phyloP scores from a whole-genome alignment of 2,797 vertebrate genomes.

The Pyrocephalus nanus region DNA sequence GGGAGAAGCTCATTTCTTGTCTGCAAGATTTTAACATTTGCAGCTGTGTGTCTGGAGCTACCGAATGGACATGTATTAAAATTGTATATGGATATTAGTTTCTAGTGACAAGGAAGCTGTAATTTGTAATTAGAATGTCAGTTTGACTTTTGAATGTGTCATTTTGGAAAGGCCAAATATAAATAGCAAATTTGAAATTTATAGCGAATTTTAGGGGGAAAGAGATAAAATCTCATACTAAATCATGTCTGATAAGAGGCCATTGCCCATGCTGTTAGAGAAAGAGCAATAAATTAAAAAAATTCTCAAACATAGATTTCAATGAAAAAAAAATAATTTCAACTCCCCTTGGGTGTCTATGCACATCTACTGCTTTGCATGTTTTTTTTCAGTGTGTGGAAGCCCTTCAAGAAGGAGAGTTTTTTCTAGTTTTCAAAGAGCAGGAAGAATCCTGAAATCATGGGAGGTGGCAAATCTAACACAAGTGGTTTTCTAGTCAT shows the following conservation, averaged over 20 bases:
- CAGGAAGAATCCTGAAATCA: not conserved
- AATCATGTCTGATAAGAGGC: not conserved
- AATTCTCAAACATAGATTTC: not conserved
- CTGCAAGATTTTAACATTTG: constrained; percentile 28
- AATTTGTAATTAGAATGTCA: not conserved
- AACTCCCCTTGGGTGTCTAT: not conserved
- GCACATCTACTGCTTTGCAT: not conserved
- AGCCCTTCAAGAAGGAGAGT: not conserved
- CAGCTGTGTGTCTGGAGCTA: not conserved
- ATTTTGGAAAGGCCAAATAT: not conserved
- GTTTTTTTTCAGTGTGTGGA: not conserved
- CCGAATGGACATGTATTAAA: not conserved
- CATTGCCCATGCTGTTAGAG: not conserved
- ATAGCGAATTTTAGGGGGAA: not conserved
- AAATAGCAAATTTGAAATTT: not conserved
- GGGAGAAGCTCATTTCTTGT: constrained; percentile 8
- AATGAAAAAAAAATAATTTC: not conserved
- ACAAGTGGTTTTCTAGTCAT: not conserved
- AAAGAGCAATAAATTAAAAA: not conserved
- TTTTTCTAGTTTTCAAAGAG: not conserved
- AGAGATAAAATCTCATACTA: not conserved
- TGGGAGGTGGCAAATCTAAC: not conserved
- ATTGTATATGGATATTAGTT: not conserved
- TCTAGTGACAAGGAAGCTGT: not conserved
- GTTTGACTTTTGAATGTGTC: not conserved